Base-by-base conservation (phyloP, 1,140 invertebrate genomes). In the Ostrea edulis region DNA sequence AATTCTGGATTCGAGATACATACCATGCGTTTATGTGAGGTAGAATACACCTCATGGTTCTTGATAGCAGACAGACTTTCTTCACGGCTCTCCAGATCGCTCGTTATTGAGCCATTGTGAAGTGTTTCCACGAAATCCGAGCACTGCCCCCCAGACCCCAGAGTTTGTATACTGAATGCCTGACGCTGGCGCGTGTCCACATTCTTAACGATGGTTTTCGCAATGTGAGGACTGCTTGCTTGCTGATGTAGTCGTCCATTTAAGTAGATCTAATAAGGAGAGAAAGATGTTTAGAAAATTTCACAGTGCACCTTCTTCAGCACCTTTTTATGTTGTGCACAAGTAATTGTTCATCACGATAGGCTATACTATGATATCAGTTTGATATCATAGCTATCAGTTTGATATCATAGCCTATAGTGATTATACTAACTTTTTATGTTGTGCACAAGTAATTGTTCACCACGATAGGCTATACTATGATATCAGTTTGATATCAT, bases 131-230 rank as follows among this genome's bases (percentile, higher is more conserved):
- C 90, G 8, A 91, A 83, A 0, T 91, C 87, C 22, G 93, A 94
- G 55, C 90, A 88, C 51, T 90, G 89, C 35, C 92, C 93, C 20
- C 90, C 90, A 0, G 90, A 89, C 25, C 89, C 90, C 25, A 93
- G 87, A 9, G 93, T 92, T 82, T 94, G 92, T 17, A 94, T 93
- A 55, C 91, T 91, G 86, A 94, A 91, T 58, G 91, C 89, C 51
- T 92, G 91, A n/a, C 89, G 89, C 14, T 87, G 82, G 55, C 88
- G 87, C 0, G 89, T 87, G 77, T 90, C 89, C 8, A 93, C 81
- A 54, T 90, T 92, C 44, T 93, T 92, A 77, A 94, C 88, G 5
- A 93, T 90, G 8, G 90, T 88, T 65, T 92, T 92, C 9, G 91
- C 90, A 11, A 92, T 86, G 44, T 91, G 90, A 17, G 92, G 87